Evolutionary conservation across 2,888 invertebrate genomes (phyloP), one percentile per base, ranked within the genome.

Genomic region (Candidula unifasciata): DNA sequence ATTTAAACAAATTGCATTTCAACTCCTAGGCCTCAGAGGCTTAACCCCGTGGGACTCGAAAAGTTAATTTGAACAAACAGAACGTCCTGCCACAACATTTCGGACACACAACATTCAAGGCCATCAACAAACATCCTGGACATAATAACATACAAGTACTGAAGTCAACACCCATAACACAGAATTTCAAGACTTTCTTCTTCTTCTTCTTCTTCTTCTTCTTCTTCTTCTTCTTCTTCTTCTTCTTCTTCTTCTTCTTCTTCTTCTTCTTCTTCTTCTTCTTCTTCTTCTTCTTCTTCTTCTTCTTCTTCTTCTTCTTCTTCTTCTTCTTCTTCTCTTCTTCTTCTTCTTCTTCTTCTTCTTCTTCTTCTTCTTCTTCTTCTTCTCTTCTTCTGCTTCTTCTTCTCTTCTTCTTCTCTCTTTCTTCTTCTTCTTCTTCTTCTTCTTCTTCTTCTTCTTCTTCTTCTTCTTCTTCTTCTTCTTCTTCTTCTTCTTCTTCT

Each of bases 191-290:
- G n/a, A n/a, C n/a, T n/a, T 30, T 52, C 37, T 77, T n/a, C 66
- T 27, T 77, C 57, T 69, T 18, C 30, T 54, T 68, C 18, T 64
- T 64, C 30, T 76, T 52, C 35, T 33, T 74, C 33, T n/a, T 16
- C 35, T 30, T 81, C 8, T 80, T 57, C 54, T 3, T 66, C 78
- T 83, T 74, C n/a, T 44, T 68, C 44, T 44, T 77, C 52, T 69
- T 78, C 77, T 83, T 69, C 16, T 35, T 64, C 57, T 77, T 44
- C 68, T 33, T 33, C 35, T 78, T 30, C 78, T 24, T 60, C 57
- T 77, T 37, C 76, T 76, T 30, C 27, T 33, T 76, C 30, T 44
- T 24, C 68, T 24, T 52, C 21, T 76, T 44, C 54, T 27, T 37
- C 24, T 66, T 18, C 30, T 74, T 30, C 54, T 33, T 54, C 10